Conservation (phyloP, 2,888 invertebrate genomes). For the Trichopoda pennipes region DNA sequence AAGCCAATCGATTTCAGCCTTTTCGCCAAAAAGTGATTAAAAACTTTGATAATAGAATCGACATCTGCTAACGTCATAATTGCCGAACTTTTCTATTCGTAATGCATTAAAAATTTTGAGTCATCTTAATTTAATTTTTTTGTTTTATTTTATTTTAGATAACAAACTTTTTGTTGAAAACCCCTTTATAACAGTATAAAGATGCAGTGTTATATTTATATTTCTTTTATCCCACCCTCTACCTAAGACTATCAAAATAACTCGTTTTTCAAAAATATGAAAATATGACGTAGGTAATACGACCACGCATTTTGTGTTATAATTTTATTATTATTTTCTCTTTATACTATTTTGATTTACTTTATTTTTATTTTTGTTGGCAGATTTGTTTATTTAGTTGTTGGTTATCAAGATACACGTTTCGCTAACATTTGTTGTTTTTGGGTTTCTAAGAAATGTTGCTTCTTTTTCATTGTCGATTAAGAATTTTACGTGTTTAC, state of each 20-base stretch:
- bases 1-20: no score
- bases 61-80: no score
- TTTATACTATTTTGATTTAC: conserved; percentile 4
- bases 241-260: neutral
- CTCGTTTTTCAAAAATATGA: neutral
- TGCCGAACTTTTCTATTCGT: no score
- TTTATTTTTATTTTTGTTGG: neutral
- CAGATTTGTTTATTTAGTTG: neutral
- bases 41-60: no score
- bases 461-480: neutral
- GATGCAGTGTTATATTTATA: no score
- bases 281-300: conserved; percentile 40
- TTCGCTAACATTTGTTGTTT: neutral
- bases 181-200: no score
- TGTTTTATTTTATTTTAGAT: no score
- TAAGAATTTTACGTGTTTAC: neutral
- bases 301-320: conserved; percentile 40
- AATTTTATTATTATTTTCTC: neutral
- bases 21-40: no score
- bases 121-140: no score
- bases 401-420: conserved; percentile 54
- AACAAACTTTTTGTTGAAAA: no score
- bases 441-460: conserved; percentile 10
- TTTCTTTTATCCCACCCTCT: no score
- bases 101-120: no score